Percentiles rank a stretch among this genome's conserved stretches.
phyloP scores from a whole-genome alignment of 2,113 vertebrate species.

The Callopanchax toddi region DNA sequence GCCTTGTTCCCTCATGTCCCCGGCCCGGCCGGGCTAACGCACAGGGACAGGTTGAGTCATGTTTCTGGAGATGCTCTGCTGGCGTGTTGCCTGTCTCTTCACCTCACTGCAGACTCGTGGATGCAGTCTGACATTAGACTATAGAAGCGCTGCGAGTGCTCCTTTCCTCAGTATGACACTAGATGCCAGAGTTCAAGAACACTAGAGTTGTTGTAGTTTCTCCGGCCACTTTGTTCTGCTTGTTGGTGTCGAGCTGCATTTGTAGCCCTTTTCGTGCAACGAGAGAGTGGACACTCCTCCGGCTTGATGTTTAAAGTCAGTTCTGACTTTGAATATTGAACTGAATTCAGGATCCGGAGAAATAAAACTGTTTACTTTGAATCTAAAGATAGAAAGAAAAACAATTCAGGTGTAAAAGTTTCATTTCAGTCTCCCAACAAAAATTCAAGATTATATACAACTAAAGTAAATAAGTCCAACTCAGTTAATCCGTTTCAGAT shows the following conservation, averaged over 20 bases:
- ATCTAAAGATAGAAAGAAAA: background rate
- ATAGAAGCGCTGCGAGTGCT: constrained; percentile 49
- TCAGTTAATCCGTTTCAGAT: too few relatives aligned
- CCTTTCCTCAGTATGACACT: constrained; percentile 53
- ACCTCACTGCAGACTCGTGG: constrained; percentile 58
- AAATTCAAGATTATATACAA: too few relatives aligned
- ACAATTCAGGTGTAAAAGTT: background rate
- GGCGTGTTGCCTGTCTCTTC: constrained; percentile 74
- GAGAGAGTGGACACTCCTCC: background rate
- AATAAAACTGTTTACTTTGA: too few relatives aligned
- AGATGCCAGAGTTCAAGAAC: constrained; percentile 64
- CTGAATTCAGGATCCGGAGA: too few relatives aligned
- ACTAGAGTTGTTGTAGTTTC: constrained; percentile 28
- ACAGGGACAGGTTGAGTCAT: constrained; percentile 76
- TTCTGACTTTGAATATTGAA: background rate
- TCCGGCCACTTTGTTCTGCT: constrained; percentile 32
- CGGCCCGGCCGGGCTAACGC: constrained; percentile 68
- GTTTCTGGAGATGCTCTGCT: constrained; percentile 67
- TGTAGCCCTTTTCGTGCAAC: constrained; percentile 6
- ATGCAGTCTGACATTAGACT: constrained; percentile 68
- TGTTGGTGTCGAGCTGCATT: constrained; percentile 44
- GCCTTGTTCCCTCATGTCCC: constrained; percentile 62
- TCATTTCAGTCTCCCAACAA: too few relatives aligned
- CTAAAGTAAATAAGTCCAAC: too few relatives aligned
- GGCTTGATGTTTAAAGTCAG: background rate